Percentiles rank a stretch among this genome's conserved stretches.
Conservation (phyloP, 2,113 vertebrate genomes). For the Lanius ludovicianus region DNA sequence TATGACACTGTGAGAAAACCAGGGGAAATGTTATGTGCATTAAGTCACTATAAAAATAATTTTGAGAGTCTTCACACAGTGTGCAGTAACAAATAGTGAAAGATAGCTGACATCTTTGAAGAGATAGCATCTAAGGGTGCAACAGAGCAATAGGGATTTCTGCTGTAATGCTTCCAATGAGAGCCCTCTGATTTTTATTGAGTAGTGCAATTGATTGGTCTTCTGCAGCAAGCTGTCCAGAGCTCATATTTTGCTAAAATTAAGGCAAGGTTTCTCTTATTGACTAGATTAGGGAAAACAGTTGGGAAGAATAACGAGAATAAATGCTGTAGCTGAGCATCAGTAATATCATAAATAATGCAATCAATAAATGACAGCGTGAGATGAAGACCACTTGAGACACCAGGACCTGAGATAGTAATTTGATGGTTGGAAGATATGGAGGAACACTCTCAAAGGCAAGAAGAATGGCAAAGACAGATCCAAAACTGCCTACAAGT, state of each 20-base stretch:
- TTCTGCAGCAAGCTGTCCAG: neutral
- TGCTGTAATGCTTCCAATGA: neutral
- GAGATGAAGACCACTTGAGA: neutral
- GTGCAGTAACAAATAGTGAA: neutral
- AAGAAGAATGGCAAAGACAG: neutral
- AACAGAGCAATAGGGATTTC: neutral
- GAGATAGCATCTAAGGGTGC: neutral
- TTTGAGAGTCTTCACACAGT: neutral
- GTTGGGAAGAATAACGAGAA: neutral
- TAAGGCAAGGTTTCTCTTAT: neutral
- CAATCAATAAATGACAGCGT: neutral
- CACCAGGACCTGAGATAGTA: neutral
- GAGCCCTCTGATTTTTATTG: neutral
- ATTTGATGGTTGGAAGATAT: neutral
- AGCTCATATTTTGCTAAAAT: slow-evolving; percentile 1
- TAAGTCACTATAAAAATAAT: neutral
- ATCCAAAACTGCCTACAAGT: neutral
- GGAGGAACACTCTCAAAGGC: neutral
- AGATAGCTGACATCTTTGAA: neutral
- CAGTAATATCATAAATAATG: neutral
- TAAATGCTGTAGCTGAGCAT: neutral
- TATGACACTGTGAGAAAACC: neutral
- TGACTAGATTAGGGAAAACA: neutral
- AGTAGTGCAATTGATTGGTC: neutral
- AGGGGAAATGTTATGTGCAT: neutral